A percentile compares a stretch with the other conserved stretches of the same genome.
Evolutionary conservation across 2,113 vertebrate genomes (phyloP).

Genomic region (Archilochus colubris): DNA sequence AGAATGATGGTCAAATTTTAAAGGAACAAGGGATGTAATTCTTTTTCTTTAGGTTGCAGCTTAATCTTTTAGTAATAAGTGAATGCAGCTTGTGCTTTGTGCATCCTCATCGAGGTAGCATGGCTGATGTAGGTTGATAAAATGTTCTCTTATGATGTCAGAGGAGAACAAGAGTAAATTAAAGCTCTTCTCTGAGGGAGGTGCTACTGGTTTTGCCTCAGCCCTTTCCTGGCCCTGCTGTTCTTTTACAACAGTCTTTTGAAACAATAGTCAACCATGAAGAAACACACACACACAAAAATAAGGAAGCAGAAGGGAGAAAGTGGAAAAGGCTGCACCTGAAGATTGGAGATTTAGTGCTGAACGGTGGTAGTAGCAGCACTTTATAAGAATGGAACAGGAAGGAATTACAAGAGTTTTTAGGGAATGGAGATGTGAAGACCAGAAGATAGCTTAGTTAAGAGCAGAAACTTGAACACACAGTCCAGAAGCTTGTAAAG

Average conservation of each 20-base stretch:
- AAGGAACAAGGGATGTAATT: background rate
- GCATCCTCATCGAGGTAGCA: background rate
- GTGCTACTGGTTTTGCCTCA: background rate
- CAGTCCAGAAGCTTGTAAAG: background rate
- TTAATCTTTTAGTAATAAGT: background rate
- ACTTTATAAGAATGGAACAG: background rate
- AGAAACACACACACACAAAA: background rate
- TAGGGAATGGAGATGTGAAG: background rate
- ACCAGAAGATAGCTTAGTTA: background rate
- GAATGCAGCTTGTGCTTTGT: background rate
- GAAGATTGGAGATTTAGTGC: background rate
- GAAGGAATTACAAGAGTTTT: background rate
- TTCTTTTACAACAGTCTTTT: background rate
- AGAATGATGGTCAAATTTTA: background rate
- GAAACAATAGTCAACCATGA: background rate
- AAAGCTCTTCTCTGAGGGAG: background rate
- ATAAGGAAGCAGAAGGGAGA: background rate
- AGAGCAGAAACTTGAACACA: background rate
- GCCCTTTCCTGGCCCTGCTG: background rate
- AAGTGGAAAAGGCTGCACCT: background rate
- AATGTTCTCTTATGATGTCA: accelerated
- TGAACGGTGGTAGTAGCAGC: background rate
- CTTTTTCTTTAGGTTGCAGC: background rate
- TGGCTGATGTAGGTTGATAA: background rate
- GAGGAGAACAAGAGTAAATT: background rate